A percentile compares a stretch with the other conserved stretches of the same genome.
These are phyloP conservation scores for Strigamia transsilvanica DNA, from an alignment of 2,888 invertebrate genomes.

Conservation along the genomic window DNA sequence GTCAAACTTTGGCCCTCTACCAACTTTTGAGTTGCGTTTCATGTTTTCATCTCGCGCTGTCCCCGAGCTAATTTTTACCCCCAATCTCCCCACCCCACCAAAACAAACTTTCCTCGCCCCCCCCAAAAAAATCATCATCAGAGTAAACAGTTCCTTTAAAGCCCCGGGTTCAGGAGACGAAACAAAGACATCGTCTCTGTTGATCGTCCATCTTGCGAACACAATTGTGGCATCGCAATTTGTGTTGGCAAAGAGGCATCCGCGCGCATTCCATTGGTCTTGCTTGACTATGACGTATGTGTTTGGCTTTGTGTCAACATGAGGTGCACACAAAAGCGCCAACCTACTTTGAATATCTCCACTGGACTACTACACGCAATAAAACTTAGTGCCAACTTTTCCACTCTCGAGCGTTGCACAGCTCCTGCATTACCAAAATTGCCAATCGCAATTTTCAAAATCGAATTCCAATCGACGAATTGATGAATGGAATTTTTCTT, in stretches of 20 bases:
- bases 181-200: conserved; percentile 23
- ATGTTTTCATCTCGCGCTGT: neutral
- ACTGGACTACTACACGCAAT: conserved; percentile 43
- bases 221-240: conserved; percentile 30
- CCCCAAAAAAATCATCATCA: too few relatives aligned
- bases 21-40: conserved; percentile 26
- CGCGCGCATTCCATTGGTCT: conserved; percentile 42
- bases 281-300: conserved; percentile 45
- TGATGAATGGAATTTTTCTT: neutral
- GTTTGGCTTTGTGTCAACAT: conserved; percentile 49
- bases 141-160: too few relatives aligned
- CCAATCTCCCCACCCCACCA: neutral
- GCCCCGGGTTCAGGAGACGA: neutral
- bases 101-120: too few relatives aligned
- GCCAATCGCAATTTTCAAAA: too few relatives aligned
- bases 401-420: neutral
- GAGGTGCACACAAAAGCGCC: conserved; percentile 36
- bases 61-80: conserved; percentile 19
- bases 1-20: conserved; percentile 41
- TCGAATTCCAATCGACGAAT: too few relatives aligned
- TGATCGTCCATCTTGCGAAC: conserved; percentile 29
- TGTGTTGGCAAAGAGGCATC: conserved; percentile 40
- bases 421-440: neutral
- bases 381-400: conserved; percentile 35
- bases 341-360: conserved; percentile 39